These are phyloP conservation scores for Chaetoderma sp. DNA, from an alignment of 2,888 invertebrate genomes.

Conservation along the genomic window DNA sequence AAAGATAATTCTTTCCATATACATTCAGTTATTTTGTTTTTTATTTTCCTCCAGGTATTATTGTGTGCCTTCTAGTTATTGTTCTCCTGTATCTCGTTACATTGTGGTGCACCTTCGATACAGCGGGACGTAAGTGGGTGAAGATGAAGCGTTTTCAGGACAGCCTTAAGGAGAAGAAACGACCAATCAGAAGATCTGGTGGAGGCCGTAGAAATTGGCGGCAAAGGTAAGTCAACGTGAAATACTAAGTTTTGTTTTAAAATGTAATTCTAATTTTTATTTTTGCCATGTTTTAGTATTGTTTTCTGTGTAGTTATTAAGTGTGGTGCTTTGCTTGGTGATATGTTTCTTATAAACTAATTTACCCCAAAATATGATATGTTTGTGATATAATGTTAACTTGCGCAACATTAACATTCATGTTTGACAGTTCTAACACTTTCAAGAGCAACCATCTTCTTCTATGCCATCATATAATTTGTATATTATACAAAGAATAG, in stretches of 20 bases:
- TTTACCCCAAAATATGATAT: neutral
- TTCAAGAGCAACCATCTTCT: too few relatives aligned
- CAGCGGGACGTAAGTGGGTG: constrained; percentile 89
- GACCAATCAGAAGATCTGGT: constrained; percentile 76
- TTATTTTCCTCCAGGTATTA: constrained; percentile 74
- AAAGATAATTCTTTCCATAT: too few relatives aligned
- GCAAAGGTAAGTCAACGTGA: constrained; percentile 75
- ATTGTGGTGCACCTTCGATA: constrained; percentile 88
- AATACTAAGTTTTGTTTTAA: constrained; percentile 14
- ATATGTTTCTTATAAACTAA: neutral
- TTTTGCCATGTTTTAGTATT: neutral
- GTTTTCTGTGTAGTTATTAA: neutral
- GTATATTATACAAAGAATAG: too few relatives aligned
- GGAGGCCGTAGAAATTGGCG: constrained; percentile 84
- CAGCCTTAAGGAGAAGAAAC: constrained; percentile 81
- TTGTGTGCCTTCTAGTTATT: constrained; percentile 83
- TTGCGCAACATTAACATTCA: too few relatives aligned
- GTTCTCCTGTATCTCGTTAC: constrained; percentile 78
- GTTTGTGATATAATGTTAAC: neutral
- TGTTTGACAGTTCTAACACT: too few relatives aligned
- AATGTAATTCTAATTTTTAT: too few relatives aligned
- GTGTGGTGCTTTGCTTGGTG: neutral
- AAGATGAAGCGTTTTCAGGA: constrained; percentile 90
- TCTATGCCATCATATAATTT: too few relatives aligned
- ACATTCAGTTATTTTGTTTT: neutral